Conservation (phyloP, 2,888 invertebrate species). For the Chaitophorus viminalis region DNA sequence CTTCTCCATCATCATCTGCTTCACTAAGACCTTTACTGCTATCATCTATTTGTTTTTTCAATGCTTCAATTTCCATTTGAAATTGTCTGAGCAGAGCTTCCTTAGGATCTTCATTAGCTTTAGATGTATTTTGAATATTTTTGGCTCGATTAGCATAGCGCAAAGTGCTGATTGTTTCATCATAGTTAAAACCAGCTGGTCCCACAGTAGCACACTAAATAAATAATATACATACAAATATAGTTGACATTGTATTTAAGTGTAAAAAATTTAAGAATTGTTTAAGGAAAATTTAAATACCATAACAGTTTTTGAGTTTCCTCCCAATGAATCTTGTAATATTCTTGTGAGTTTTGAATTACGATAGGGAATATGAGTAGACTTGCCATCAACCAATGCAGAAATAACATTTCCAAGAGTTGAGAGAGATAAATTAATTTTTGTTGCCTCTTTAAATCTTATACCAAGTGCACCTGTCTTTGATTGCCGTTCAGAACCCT, state of each 20-base stretch:
- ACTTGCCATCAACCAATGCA: constrained; percentile 96
- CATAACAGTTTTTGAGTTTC: constrained; percentile 96
- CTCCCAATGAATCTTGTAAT: constrained; percentile 95
- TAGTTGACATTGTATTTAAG: neutral
- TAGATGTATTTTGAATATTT: constrained; percentile 94
- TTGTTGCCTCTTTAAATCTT: constrained; percentile 94
- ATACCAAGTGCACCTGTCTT: constrained; percentile 96
- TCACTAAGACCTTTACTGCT: constrained; percentile 67
- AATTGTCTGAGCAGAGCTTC: constrained; percentile 95
- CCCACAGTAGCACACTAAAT: constrained; percentile 92
- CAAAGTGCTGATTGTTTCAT: constrained; percentile 95
- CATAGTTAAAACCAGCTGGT: constrained; percentile 96
- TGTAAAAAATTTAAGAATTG: constrained; percentile 37
- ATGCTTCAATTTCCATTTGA: constrained; percentile 94
- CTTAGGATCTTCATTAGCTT: constrained; percentile 97
- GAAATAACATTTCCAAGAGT: constrained; percentile 98
- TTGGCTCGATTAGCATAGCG: constrained; percentile 98
- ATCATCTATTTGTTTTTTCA: constrained; percentile 86
- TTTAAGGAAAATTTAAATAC: constrained; percentile 68
- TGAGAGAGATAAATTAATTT: constrained; percentile 96
- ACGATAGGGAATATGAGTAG: constrained; percentile 96
- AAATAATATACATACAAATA: constrained; percentile 32
- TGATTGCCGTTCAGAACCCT: constrained; percentile 97
- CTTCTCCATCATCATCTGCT: constrained; percentile 65
- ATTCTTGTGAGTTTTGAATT: constrained; percentile 96